phyloP scores from a whole-genome alignment of 2,888 invertebrate genomes.

The Netelia virgata region DNA sequence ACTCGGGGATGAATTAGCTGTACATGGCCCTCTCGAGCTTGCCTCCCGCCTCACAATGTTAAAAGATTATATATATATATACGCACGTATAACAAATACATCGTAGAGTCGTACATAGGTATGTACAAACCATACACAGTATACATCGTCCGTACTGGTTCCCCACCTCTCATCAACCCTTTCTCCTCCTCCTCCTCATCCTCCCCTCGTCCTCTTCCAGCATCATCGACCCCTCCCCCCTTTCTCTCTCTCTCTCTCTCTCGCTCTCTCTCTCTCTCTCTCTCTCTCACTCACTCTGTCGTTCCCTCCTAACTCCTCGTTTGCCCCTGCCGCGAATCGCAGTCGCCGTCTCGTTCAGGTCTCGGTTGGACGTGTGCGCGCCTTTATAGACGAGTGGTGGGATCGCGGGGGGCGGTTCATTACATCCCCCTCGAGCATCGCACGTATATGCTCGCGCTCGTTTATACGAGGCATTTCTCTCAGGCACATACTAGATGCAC shows the following conservation, averaged over 20 bases:
- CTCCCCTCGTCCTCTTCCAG: constrained; percentile 62
- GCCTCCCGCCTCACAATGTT: constrained; percentile 67
- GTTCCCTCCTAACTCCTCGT: constrained; percentile 45
- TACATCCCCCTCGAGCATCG: constrained; percentile 69
- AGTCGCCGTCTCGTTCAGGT: constrained; percentile 47
- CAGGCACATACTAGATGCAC: constrained; percentile 2
- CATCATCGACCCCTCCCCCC: constrained; percentile 70
- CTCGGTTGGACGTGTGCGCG: constrained; percentile 56
- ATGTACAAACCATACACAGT: constrained; percentile 15
- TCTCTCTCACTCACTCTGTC: constrained; percentile 59
- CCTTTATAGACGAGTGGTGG: constrained; percentile 30
- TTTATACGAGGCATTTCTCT: constrained; percentile 16
- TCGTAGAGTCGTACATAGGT: constrained; percentile 65
- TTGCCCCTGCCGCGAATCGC: constrained; percentile 60
- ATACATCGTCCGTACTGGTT: constrained; percentile 35
- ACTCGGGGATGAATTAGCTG: constrained; percentile 79
- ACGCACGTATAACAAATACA: constrained; percentile 74
- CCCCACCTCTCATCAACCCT: constrained; percentile 60
- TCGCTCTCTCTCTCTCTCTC: too few relatives aligned
- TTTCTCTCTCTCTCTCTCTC: too few relatives aligned
- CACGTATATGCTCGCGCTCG: constrained; percentile 64
- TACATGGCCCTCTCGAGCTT: constrained; percentile 71
- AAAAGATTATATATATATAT: constrained; percentile 8
- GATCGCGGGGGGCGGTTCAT: constrained; percentile 69
- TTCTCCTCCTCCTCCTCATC: constrained; percentile 59